phyloP scores from a whole-genome alignment of 2,888 invertebrate species.

The Eupithecia tripunctaria region DNA sequence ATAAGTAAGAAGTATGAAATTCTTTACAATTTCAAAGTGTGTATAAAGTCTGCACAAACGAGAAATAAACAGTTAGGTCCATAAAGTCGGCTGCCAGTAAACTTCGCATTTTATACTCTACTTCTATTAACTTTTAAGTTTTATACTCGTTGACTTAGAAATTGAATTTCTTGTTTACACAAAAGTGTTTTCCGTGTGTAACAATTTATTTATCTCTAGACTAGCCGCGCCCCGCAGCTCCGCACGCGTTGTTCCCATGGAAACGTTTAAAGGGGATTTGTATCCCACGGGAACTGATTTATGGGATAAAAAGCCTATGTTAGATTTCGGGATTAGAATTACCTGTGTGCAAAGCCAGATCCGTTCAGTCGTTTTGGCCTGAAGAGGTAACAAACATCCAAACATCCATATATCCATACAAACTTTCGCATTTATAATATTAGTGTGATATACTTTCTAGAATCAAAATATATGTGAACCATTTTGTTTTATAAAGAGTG shows the following conservation, averaged over 20 bases:
- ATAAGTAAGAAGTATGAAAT: neutral
- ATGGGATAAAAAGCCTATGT: too few relatives aligned
- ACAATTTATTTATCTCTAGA: neutral
- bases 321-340: too few relatives aligned
- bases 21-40: neutral
- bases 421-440: too few relatives aligned
- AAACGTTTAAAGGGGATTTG: too few relatives aligned
- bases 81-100: constrained; percentile 1
- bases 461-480: neutral
- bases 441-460: neutral
- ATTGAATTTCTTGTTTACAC: neutral
- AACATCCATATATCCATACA: too few relatives aligned
- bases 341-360: too few relatives aligned
- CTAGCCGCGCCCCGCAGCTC: too few relatives aligned
- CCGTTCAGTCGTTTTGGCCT: too few relatives aligned
- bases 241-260: too few relatives aligned
- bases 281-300: too few relatives aligned
- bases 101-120: constrained; percentile 1
- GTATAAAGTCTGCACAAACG: neutral
- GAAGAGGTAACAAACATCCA: too few relatives aligned
- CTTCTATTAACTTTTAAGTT: neutral
- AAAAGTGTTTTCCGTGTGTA: neutral
- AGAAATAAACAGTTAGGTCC: neutral
- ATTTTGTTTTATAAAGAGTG: neutral
- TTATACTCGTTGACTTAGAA: neutral